phyloP scores from a whole-genome alignment of 2,797 vertebrate genomes.

The Crenuchus spilurus region DNA sequence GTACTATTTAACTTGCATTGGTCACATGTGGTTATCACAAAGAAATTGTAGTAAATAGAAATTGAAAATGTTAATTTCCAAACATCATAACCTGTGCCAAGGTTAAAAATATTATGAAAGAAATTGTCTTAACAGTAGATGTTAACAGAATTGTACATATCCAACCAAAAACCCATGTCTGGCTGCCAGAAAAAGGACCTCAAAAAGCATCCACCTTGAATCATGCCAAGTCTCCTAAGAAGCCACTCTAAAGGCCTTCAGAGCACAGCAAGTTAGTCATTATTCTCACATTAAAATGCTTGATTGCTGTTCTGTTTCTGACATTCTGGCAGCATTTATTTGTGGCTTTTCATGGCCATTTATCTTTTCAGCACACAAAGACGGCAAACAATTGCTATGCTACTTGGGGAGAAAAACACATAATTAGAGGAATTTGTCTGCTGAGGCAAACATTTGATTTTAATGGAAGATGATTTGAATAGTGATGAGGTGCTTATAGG shows the following conservation, averaged over 20 bases:
- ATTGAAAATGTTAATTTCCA: no score
- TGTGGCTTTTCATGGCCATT: slow-evolving; percentile 41
- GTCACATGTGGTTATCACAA: no score
- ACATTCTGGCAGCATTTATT: slow-evolving; percentile 35
- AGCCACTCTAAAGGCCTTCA: not conserved
- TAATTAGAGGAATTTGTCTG: slow-evolving; percentile 35
- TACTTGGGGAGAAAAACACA: slow-evolving; percentile 37
- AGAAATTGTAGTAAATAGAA: no score
- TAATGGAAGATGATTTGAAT: slow-evolving; percentile 40
- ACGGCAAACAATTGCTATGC: slow-evolving; percentile 43
- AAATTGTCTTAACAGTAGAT: no score
- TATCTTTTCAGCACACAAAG: slow-evolving; percentile 57
- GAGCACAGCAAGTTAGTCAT: not conserved
- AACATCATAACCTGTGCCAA: no score
- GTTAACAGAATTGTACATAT: no score
- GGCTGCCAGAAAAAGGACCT: no score
- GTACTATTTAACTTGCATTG: no score
- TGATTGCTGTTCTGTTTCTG: slow-evolving; percentile 23
- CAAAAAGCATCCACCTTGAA: not conserved
- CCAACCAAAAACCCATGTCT: no score
- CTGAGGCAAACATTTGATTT: slow-evolving; percentile 32
- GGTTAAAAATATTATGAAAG: no score
- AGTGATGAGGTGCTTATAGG: not conserved
- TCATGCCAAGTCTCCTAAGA: not conserved
- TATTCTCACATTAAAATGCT: slow-evolving; percentile 28